Base-by-base conservation (phyloP, 2,888 invertebrate genomes). In the Stratiomys singularior region DNA sequence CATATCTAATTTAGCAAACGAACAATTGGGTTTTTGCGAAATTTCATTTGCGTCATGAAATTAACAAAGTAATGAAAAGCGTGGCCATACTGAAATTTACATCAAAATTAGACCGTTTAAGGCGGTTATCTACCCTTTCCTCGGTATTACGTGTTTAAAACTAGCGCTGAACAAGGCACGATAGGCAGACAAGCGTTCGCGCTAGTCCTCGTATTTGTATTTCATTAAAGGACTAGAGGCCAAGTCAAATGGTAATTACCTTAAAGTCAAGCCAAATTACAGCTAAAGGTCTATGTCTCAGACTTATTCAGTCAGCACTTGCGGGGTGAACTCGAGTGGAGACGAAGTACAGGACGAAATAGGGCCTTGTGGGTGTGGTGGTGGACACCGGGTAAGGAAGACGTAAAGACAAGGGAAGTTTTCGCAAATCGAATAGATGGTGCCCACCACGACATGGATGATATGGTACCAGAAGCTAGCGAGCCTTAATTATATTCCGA, bases 401-500 rank as follows among this genome's bases (percentile, higher is more conserved):
- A 13, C 4, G 52, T 52, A 15, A 21, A 23, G 18, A 2, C 52
- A 52, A 60, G 23, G 3, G 47, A 5, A 4, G 46, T 46, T 30
- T 67, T 44, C 44, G 67, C 1, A 15, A 46, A 69, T 15, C 69
- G 69, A 25, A 60, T 18, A 23, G 64, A 18, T 64, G 27, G 47
- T 37, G 69, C 25, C 47, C 15, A 46, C 30, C 46, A 13, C 15
- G 21, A 66, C 52, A 69, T 47, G 74, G 58, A 58, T 37, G 37
- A 37, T 58, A 58, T 74, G 58, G 60, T 11, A 60, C 21, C 25
- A 74, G 74, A 74, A 74, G 74, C 71, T 78, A 77, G 77, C 77
- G 77, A 77, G 72, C 77, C 78, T 78, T 80, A 80, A 80, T 80
- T 80, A 80, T 78, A 80, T 80, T 80, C 78, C 67, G 77, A 80